Evolutionary conservation across 2,113 vertebrate species (phyloP), one percentile per base, ranked within the genome.

Genomic region (Sebastes fasciatus): DNA sequence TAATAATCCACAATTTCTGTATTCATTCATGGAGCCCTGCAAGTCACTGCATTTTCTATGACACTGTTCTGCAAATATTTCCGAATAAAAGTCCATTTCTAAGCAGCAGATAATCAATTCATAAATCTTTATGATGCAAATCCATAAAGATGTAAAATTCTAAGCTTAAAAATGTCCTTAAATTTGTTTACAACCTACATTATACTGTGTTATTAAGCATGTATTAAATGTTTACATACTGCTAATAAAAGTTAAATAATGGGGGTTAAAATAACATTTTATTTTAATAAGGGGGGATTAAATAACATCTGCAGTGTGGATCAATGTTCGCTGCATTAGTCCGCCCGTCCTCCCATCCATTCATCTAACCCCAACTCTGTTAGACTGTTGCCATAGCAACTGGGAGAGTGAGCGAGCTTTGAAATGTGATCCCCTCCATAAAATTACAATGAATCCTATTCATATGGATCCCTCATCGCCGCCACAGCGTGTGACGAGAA

Each of bases 311-410:
- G 84, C 79, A 85, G 70, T 49, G 12, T 54, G 21, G 49, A 79
- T 75, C 73, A 79, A 67, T 60, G 67, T 23, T 77, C 62, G 51
- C 57, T 55, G 52, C 71, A 51, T 80, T 63, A 34, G 67, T 75
- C 63, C 68, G 46, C 60, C 52, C 26, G 26, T 71, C 68, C 71
- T 63, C 62, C 66, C 82, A 77, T 71, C 83, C 85, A 84, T 87
- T 85, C 89, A 75, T 85, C 70, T 8, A 46, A 63, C 63, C 58
- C 74, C 55, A 46, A 46, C 80, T 80, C 82, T 87, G 88, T 89
- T 90, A 91, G 82, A 88, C 71, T 91, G 94, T 95, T 94, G 86
- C 92, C 69, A 90, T 93, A 91, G 95, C 82, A 92, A 95, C 93
- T 82, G 70, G 74, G 60, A 79, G 86, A 85, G 72, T 21, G 72